phyloP scores from a whole-genome alignment of 53 echinoderm and acorn worm species.

The Hippasteria phrygiana region DNA sequence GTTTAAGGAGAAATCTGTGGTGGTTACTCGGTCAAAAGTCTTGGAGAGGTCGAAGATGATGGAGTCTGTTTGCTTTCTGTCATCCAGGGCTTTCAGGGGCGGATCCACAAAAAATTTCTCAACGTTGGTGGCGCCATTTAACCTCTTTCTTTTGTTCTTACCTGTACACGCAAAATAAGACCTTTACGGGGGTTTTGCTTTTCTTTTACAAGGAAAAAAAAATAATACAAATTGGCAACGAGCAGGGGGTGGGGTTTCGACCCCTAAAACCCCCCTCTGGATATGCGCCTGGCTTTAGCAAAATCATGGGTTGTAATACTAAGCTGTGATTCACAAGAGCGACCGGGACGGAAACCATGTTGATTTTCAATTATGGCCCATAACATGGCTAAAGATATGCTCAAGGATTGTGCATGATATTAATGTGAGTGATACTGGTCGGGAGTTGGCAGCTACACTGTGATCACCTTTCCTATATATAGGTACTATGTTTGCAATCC shows the following conservation, averaged over 20 bases:
- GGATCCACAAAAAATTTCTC: too few relatives aligned
- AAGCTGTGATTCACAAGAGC: conserved; percentile 11
- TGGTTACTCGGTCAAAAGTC: conserved; percentile 26
- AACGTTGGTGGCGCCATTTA: too few relatives aligned
- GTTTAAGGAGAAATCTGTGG: background rate
- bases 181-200: too few relatives aligned
- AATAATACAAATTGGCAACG: too few relatives aligned
- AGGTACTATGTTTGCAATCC: conserved; percentile 29
- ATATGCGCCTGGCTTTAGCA: too few relatives aligned
- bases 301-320: conserved; percentile 20
- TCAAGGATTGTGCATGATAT: conserved; percentile 38
- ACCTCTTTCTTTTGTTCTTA: too few relatives aligned
- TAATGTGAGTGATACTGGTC: conserved; percentile 51
- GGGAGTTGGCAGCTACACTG: conserved; percentile 35
- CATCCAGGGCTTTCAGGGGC: background rate
- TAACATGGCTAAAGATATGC: conserved; percentile 41
- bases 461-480: conserved; percentile 63
- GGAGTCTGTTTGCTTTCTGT: conserved; percentile 23
- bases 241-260: too few relatives aligned
- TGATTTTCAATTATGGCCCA: conserved; percentile 38
- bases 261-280: too few relatives aligned
- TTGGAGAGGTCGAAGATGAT: conserved; percentile 35
- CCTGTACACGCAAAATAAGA: too few relatives aligned
- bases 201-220: too few relatives aligned
- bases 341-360: conserved; percentile 29